Conservation (phyloP, 2,888 invertebrate species). For the Pomacea canaliculata region DNA sequence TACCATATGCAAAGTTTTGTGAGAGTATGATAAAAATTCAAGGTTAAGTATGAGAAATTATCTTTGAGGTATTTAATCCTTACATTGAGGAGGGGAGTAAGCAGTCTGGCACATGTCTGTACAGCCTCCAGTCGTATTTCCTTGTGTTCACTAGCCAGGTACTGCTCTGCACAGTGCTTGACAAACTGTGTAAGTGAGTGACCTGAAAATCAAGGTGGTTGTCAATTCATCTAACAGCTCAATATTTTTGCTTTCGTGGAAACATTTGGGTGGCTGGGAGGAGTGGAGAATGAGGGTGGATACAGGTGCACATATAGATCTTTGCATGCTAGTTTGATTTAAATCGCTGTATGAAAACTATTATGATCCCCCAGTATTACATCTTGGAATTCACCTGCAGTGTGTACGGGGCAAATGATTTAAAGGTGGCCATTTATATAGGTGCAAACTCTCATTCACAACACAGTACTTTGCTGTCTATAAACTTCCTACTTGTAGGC, state of each 20-base stretch:
- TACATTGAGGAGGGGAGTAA: conserved; percentile 83
- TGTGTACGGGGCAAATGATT: too few species aligned
- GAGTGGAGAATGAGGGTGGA: too few species aligned
- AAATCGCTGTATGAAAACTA: neutral
- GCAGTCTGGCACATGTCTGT: conserved; percentile 88
- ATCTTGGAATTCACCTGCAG: too few species aligned
- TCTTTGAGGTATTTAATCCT: conserved; percentile 24
- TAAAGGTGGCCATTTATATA: too few species aligned
- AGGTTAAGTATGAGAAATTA: too few species aligned
- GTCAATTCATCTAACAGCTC: neutral
- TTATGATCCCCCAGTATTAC: too few species aligned
- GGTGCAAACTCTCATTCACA: too few species aligned
- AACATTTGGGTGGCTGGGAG: neutral
- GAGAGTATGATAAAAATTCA: too few species aligned
- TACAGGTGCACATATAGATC: neutral
- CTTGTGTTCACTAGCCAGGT: conserved; percentile 89
- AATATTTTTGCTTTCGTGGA: neutral
- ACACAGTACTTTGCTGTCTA: too few species aligned
- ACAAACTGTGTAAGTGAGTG: conserved; percentile 93
- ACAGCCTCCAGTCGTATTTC: conserved; percentile 95
- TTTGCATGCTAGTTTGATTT: neutral
- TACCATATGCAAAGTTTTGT: too few species aligned
- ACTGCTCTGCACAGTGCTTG: conserved; percentile 90
- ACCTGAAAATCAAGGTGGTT: conserved; percentile 67
- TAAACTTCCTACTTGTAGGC: too few species aligned